A percentile compares a stretch with the other conserved stretches of the same genome.
phyloP scores from a whole-genome alignment of 2,797 vertebrate genomes.

The Sternarchorhynchus goeldii region DNA sequence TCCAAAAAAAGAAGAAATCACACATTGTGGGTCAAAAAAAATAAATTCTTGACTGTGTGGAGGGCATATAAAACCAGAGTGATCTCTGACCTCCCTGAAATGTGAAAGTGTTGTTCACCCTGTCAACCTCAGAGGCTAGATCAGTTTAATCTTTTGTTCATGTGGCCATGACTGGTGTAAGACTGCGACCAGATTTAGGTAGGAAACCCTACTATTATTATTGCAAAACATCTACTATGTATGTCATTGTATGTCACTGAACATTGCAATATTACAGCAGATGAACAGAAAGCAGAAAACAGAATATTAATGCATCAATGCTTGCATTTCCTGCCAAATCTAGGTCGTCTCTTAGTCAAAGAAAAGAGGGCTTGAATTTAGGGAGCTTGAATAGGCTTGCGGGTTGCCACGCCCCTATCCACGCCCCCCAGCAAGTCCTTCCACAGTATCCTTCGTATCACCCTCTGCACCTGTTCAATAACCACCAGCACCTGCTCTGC shows the following conservation, averaged over 20 bases:
- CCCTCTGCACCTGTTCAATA: too few relatives aligned
- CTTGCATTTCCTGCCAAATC: slow-evolving; percentile 16
- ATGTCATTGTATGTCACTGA: not conserved
- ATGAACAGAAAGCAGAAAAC: slow-evolving; percentile 6
- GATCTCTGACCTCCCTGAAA: not conserved
- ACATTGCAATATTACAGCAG: not conserved
- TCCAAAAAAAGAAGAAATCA: not conserved
- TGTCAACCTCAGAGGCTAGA: not conserved
- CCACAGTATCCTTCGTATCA: too few relatives aligned
- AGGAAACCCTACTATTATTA: not conserved
- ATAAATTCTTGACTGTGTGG: not conserved
- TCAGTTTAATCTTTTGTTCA: not conserved
- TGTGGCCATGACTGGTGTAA: too few relatives aligned
- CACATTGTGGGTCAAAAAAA: slow-evolving; percentile 13
- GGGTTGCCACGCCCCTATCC: not conserved
- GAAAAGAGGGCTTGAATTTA: not conserved
- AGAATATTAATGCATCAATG: not conserved
- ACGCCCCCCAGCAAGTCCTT: too few relatives aligned
- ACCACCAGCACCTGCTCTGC: too few relatives aligned
- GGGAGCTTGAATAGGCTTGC: slow-evolving; percentile 1
- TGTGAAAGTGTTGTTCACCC: not conserved
- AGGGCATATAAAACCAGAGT: not conserved
- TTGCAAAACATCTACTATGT: too few relatives aligned
- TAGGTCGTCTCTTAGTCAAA: too few relatives aligned
- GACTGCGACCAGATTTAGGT: not conserved